A percentile compares a stretch with the other conserved stretches of the same genome.
Evolutionary conservation across 2,888 invertebrate genomes (phyloP).

Genomic region (Spisula subtruncata): DNA sequence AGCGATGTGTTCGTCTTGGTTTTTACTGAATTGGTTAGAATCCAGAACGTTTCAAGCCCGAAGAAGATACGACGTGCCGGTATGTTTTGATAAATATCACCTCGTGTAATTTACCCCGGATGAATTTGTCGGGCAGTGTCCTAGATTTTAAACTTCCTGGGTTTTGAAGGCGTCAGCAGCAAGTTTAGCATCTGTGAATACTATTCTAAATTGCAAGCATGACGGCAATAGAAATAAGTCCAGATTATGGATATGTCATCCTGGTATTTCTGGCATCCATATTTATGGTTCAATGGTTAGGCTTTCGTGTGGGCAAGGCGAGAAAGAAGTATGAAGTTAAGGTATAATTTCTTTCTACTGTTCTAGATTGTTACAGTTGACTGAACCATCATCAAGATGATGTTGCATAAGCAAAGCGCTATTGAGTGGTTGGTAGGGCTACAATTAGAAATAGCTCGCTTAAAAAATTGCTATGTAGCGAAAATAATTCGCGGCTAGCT

Average conservation of each 20-base stretch:
- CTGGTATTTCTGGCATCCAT: slow-evolving; percentile 71
- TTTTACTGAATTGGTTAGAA: slow-evolving; percentile 79
- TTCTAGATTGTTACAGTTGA: background rate
- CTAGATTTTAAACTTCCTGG: slow-evolving; percentile 52
- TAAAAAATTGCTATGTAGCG: too few species aligned
- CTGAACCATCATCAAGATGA: too few species aligned
- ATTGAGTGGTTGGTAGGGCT: too few species aligned
- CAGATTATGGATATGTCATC: slow-evolving; percentile 76
- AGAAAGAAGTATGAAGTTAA: slow-evolving; percentile 76
- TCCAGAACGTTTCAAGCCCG: slow-evolving; percentile 78
- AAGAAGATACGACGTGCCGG: slow-evolving; percentile 77
- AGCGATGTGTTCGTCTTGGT: slow-evolving; percentile 75
- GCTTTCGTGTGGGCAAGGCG: slow-evolving; percentile 73
- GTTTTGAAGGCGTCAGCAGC: background rate
- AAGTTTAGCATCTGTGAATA: too few species aligned
- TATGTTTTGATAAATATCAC: slow-evolving; percentile 43
- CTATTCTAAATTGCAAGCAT: background rate
- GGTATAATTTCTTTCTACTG: slow-evolving; percentile 57
- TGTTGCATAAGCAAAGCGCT: too few species aligned
- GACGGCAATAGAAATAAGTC: slow-evolving; percentile 42
- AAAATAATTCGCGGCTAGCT: too few species aligned
- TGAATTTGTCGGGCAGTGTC: slow-evolving; percentile 38
- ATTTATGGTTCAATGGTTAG: slow-evolving; percentile 74
- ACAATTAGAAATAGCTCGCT: too few species aligned
- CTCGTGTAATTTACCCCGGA: slow-evolving; percentile 46